A percentile compares a stretch with the other conserved stretches of the same genome.
Evolutionary conservation across 2,888 invertebrate genomes (phyloP).

Genomic region (Hemicrepidius hirtus): DNA sequence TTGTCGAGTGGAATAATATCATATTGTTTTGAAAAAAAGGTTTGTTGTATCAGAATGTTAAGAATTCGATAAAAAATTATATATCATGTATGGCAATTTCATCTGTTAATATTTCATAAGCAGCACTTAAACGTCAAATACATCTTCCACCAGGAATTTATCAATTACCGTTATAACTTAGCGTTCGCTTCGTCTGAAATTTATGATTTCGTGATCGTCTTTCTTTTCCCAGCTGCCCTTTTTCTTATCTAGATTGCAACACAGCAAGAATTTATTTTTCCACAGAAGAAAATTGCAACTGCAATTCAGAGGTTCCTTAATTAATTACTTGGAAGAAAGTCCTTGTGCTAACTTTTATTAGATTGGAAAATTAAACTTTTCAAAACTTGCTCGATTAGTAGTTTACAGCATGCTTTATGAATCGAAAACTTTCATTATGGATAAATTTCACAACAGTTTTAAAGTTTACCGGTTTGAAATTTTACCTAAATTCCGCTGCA

Average conservation of each 20-base stretch:
- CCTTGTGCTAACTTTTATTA: constrained; percentile 11
- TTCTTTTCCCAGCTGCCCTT: constrained; percentile 20
- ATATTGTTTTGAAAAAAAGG: too few relatives aligned
- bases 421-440: constrained; percentile 3
- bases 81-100: constrained; percentile 31
- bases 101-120: constrained; percentile 28
- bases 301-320: background rate
- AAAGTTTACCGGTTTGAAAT: too few relatives aligned
- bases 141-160: constrained; percentile 32
- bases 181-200: constrained; percentile 39
- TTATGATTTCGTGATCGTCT: constrained; percentile 38
- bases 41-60: background rate
- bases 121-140: constrained; percentile 35
- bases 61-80: background rate
- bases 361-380: background rate
- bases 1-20: too few relatives aligned
- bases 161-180: constrained; percentile 37
- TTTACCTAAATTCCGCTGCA: too few relatives aligned
- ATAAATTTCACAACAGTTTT: background rate
- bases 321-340: background rate
- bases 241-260: constrained; percentile 5
- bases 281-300: background rate
- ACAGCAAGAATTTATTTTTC: background rate
- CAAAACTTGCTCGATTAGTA: background rate
- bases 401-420: constrained; percentile 5